These are phyloP conservation scores for Melieria picta DNA, from an alignment of 2,888 invertebrate genomes.

Conservation along the genomic window DNA sequence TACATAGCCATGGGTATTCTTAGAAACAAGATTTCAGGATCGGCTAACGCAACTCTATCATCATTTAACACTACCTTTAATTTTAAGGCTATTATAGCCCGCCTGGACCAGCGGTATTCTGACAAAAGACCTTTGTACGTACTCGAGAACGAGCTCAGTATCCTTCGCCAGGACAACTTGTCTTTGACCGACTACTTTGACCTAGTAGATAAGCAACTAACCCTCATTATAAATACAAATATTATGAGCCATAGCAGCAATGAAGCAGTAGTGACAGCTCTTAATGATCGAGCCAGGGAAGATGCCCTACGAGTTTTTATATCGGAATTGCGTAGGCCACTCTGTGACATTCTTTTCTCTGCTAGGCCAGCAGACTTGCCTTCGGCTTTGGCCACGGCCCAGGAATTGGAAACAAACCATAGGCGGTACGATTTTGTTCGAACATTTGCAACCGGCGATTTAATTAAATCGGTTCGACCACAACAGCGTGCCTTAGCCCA, in stretches of 20 bases:
- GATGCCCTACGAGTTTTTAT: conserved; percentile 39
- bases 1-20: conserved; percentile 5
- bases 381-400: conserved; percentile 37
- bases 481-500: too few species aligned
- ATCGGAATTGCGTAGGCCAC: conserved; percentile 29
- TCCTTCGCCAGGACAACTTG: conserved; percentile 2
- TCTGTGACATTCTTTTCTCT: conserved; percentile 38
- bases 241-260: conserved; percentile 35
- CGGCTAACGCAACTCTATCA: too few species aligned
- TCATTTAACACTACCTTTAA: too few species aligned
- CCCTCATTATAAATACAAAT: conserved; percentile 37
- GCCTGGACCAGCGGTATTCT: conserved; percentile 25
- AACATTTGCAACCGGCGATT: conserved; percentile 19
- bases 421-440: conserved; percentile 27
- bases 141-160: conserved; percentile 11
- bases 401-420: conserved; percentile 36
- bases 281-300: conserved; percentile 35
- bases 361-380: conserved; percentile 35
- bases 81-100: conserved; percentile 23
- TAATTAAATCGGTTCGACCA: too few species aligned
- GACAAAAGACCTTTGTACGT: conserved; percentile 30
- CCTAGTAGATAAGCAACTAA: conserved; percentile 35
- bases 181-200: conserved; percentile 21
- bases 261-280: conserved; percentile 18
- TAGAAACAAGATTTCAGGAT: conserved; percentile 38